A percentile compares a stretch with the other conserved stretches of the same genome.
Conservation (phyloP, 2,888 invertebrate genomes). For the Petrophora chlorosata region DNA sequence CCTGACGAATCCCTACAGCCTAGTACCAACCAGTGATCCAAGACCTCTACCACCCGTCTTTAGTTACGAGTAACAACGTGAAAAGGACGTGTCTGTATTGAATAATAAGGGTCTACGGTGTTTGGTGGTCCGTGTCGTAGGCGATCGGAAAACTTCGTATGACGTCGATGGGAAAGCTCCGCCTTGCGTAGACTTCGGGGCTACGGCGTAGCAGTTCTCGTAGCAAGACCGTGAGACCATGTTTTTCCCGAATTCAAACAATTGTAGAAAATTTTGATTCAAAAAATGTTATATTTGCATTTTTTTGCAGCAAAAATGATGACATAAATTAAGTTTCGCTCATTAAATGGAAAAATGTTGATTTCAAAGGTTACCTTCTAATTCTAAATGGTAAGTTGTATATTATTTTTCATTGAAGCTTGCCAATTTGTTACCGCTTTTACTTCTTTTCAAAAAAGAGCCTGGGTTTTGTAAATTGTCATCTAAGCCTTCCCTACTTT, state of each 20-base stretch:
- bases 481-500: too few species aligned
- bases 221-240: conserved; percentile 27
- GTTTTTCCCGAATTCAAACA: background rate
- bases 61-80: background rate
- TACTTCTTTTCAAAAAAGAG: too few species aligned
- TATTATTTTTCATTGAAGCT: too few species aligned
- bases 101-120: conserved; percentile 39
- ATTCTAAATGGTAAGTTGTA: too few species aligned
- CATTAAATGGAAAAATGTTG: too few species aligned
- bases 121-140: conserved; percentile 53
- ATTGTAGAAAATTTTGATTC: too few species aligned
- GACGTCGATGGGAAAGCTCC: conserved; percentile 56
- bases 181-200: conserved; percentile 55
- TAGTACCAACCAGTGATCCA: conserved; percentile 40
- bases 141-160: conserved; percentile 63
- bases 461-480: too few species aligned
- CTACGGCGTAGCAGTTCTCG: conserved; percentile 46
- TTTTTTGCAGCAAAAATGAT: too few species aligned
- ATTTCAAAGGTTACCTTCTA: too few species aligned
- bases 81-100: conserved; percentile 1
- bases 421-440: too few species aligned
- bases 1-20: conserved; percentile 69
- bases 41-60: conserved; percentile 46
- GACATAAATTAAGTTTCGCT: too few species aligned
- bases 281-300: too few species aligned